A percentile compares a stretch with the other conserved stretches of the same genome.
phyloP scores from a whole-genome alignment of 2,888 invertebrate genomes.

The Pollenia amentaria region DNA sequence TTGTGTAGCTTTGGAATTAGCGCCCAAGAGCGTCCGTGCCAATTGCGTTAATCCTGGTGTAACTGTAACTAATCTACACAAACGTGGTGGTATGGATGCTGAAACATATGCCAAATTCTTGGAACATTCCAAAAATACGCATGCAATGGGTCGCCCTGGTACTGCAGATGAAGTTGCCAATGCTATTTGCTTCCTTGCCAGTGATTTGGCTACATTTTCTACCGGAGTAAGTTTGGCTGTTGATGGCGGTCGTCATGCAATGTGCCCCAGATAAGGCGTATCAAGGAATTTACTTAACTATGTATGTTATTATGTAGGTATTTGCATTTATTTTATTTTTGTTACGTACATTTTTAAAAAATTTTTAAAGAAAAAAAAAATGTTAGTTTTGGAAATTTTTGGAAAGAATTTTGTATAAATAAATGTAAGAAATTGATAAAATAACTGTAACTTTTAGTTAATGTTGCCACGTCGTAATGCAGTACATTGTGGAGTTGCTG shows the following conservation, averaged over 20 bases:
- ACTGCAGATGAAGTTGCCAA: conserved; percentile 93
- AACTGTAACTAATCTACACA: conserved; percentile 94
- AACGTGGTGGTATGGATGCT: conserved; percentile 90
- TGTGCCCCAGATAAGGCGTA: conserved; percentile 88
- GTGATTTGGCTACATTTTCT: conserved; percentile 89
- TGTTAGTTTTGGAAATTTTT: no score
- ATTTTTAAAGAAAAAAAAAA: background rate
- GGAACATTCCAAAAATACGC: conserved; percentile 92
- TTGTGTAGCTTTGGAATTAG: conserved; percentile 94
- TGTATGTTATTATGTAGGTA: background rate
- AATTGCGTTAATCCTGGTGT: conserved; percentile 98
- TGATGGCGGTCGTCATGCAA: conserved; percentile 87
- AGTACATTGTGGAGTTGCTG: no score
- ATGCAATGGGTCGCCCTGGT: conserved; percentile 95
- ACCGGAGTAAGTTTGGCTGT: conserved; percentile 90
- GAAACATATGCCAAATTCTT: conserved; percentile 92
- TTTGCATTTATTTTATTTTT: conserved; percentile 58
- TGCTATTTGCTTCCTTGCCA: conserved; percentile 95
- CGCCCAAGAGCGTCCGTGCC: conserved; percentile 91
- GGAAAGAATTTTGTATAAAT: no score
- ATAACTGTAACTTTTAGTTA: no score
- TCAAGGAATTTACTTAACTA: background rate
- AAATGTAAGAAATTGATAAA: no score
- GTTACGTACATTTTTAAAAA: background rate
- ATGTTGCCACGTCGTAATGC: no score